These are phyloP conservation scores for Ophraella communa DNA, from an alignment of 2,888 invertebrate genomes.

Conservation along the genomic window DNA sequence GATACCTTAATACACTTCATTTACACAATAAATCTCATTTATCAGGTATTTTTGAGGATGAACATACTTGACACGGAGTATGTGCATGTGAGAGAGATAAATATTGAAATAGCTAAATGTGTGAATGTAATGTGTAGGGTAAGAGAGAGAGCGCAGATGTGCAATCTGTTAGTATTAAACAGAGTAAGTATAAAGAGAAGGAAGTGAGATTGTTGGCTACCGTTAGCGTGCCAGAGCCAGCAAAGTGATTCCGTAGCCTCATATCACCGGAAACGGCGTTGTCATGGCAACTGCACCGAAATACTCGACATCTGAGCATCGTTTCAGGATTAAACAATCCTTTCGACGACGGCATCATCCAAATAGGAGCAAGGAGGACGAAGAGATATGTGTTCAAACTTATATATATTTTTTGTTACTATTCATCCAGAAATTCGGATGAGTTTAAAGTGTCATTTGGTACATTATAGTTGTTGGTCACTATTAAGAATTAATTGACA, in stretches of 20 bases:
- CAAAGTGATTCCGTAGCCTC: constrained; percentile 54
- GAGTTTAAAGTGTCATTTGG: constrained; percentile 23
- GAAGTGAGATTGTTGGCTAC: background rate
- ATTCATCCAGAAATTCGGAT: constrained; percentile 34
- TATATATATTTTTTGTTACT: constrained; percentile 37
- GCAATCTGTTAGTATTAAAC: background rate
- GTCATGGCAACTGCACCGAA: constrained; percentile 54
- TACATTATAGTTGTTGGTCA: background rate
- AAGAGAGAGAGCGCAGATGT: background rate
- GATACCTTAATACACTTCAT: too few species aligned
- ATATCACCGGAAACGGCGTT: constrained; percentile 51
- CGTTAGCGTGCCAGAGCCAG: constrained; percentile 35
- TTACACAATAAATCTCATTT: too few species aligned
- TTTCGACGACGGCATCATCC: constrained; percentile 34
- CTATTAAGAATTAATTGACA: background rate
- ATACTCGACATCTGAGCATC: constrained; percentile 54
- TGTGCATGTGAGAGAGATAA: background rate
- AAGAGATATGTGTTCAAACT: constrained; percentile 31
- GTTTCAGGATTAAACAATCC: constrained; percentile 52
- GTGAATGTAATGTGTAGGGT: background rate
- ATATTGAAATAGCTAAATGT: background rate
- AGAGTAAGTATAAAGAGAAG: background rate
- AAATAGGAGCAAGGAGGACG: constrained; percentile 26
- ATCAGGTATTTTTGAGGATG: too few species aligned
- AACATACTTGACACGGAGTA: too few species aligned